Evolutionary conservation across 2,888 invertebrate genomes (phyloP), one percentile per base, ranked within the genome.

Genomic region (Iselma pallidipennis): DNA sequence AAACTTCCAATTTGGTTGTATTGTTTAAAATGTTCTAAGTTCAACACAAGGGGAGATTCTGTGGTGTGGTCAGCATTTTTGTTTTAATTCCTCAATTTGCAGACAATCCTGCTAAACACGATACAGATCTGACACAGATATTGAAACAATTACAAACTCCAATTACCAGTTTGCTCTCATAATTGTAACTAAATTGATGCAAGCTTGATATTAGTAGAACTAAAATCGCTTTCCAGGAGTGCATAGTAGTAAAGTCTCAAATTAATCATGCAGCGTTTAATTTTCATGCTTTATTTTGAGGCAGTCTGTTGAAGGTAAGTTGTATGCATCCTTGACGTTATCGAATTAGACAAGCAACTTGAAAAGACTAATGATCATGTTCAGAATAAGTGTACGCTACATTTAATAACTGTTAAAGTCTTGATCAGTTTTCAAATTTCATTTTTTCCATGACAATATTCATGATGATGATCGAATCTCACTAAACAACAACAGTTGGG

Each of bases 251-350:
- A 26, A 49, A 48, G 31, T 59, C 33, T 58, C 63, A 48, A 60
- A 63, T 66, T 66, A 63, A 62, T 63, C 58, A 62, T 55, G 60
- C 57, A 53, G 53, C 60, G 60, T 66, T 63, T 63, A 66, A 66
- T 63, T 66, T 55, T 45, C 21, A 21, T 45, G 45, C 45, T n/a
- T 23, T 45, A 23, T 45, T 45, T 23, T 21, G 4, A 12, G n/a
- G 61, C 57, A 57, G 37, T 55, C 55, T 55, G 55, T 59, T 54
- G 16, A 51, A 55, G 54, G 61, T 57, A 57, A 52, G 49, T 61
- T n/a, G 52, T 42, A 53, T 57, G 57, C 49, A 49, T 49, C 57
- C 23, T 57, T 61, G 61, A 61, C 61, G 57, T 56, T 49, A 57
- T 61, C 49, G 42, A 57, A 61, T 61, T 61, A 52, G 61, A 52